A percentile compares a stretch with the other conserved stretches of the same genome.
Evolutionary conservation across 2,797 vertebrate genomes (phyloP).

Genomic region (Gobionotothen gibberifrons): DNA sequence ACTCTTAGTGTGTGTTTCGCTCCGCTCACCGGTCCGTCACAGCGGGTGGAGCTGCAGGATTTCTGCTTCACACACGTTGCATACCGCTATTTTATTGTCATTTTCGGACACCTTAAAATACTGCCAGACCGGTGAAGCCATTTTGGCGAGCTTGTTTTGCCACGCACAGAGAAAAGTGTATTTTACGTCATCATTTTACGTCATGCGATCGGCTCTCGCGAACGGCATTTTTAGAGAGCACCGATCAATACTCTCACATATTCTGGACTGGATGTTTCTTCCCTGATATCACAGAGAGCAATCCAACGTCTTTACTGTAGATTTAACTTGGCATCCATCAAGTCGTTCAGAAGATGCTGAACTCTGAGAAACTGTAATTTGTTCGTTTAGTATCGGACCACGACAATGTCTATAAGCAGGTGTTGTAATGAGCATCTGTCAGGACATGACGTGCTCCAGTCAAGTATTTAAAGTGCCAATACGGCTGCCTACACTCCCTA

Average conservation of each 20-base stretch:
- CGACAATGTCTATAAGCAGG: slow-evolving; percentile 1
- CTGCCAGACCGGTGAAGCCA: too few species aligned
- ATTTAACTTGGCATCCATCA: slow-evolving; percentile 8
- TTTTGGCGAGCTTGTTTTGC: too few species aligned
- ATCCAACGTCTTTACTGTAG: neutral
- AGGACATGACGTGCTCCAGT: slow-evolving; percentile 43
- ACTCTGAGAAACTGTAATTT: slow-evolving; percentile 20
- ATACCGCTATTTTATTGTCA: too few species aligned
- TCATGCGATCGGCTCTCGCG: too few species aligned
- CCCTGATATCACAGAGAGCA: neutral
- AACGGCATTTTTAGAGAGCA: too few species aligned
- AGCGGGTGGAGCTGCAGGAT: too few species aligned
- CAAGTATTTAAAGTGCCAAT: slow-evolving; percentile 45
- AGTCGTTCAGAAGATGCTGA: slow-evolving; percentile 16
- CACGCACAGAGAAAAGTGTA: too few species aligned
- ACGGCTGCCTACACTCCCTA: slow-evolving; percentile 36
- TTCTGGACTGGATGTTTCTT: neutral
- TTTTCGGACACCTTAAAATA: too few species aligned
- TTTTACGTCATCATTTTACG: too few species aligned
- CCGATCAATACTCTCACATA: neutral
- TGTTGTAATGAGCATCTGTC: slow-evolving; percentile 47
- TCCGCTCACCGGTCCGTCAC: too few species aligned
- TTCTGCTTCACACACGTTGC: too few species aligned
- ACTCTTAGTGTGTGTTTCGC: too few species aligned
- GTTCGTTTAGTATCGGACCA: slow-evolving; percentile 5